Conservation (phyloP, 2,797 vertebrate genomes). For the Microcaecilia unicolor region DNA sequence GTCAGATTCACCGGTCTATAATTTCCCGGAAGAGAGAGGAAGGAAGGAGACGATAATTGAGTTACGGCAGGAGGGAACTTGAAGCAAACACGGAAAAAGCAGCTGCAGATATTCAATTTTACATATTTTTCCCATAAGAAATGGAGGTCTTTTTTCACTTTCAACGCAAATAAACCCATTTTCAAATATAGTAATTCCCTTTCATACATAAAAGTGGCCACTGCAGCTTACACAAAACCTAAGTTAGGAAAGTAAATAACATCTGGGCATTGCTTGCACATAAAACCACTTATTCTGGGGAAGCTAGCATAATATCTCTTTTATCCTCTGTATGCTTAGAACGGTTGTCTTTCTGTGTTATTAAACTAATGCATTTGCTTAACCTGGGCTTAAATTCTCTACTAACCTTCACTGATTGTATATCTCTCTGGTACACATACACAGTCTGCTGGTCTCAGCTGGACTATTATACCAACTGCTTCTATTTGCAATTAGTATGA, state of each 20-base stretch:
- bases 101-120: too few relatives aligned
- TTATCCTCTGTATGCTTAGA: constrained; percentile 39
- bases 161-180: constrained; percentile 29
- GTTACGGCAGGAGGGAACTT: too few relatives aligned
- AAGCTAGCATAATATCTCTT: constrained; percentile 55
- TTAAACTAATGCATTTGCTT: constrained; percentile 50
- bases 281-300: constrained; percentile 41
- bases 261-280: constrained; percentile 42
- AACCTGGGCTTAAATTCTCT: constrained; percentile 38
- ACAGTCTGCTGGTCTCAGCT: constrained; percentile 17
- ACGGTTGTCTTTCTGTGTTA: constrained; percentile 34
- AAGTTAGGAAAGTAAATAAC: constrained; percentile 61
- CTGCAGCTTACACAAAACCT: constrained; percentile 41
- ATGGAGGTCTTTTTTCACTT: constrained; percentile 13
- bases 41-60: too few relatives aligned
- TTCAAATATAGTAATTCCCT: constrained; percentile 33
- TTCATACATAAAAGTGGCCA: constrained; percentile 33
- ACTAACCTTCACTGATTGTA: constrained; percentile 35
- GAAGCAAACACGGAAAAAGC: too few relatives aligned
- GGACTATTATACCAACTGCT: constrained; percentile 40
- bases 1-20: too few relatives aligned
- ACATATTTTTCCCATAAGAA: constrained; percentile 14
- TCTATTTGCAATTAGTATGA: constrained; percentile 37
- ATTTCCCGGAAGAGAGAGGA: too few relatives aligned
- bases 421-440: constrained; percentile 31